Conservation (phyloP, 2,888 invertebrate genomes). For the Phyto melanocephala region DNA sequence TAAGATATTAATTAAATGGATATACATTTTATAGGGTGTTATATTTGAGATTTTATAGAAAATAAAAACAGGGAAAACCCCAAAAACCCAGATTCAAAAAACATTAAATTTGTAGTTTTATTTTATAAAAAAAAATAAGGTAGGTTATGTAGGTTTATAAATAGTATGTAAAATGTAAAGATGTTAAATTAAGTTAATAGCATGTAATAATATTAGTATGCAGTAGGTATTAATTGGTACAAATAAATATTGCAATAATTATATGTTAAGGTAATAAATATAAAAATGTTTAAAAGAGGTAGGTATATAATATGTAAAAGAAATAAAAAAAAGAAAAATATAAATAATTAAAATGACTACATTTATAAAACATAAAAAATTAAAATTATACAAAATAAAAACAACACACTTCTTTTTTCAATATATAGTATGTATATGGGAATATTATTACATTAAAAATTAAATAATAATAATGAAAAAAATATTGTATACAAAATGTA, state of each 20-base stretch:
- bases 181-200: neutral
- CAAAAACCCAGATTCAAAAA: constrained; percentile 37
- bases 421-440: constrained; percentile 19
- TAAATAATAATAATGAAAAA: constrained; percentile 30
- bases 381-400: constrained; percentile 25
- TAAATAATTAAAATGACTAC: constrained; percentile 47
- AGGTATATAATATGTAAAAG: constrained; percentile 56
- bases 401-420: constrained; percentile 32
- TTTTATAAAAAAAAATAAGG: no score
- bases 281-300: constrained; percentile 23
- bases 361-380: constrained; percentile 10
- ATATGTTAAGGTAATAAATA: constrained; percentile 26
- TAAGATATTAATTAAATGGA: neutral
- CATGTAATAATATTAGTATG: constrained; percentile 8
- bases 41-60: constrained; percentile 2
- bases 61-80: constrained; percentile 26
- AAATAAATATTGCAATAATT: constrained; percentile 4
- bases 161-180: constrained; percentile 3
- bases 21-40: neutral
- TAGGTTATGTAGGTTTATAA: constrained; percentile 1
- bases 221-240: constrained; percentile 12
- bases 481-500: constrained; percentile 48
- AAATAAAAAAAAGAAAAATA: constrained; percentile 64
- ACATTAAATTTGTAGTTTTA: constrained; percentile 40
- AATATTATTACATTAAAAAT: constrained; percentile 34